These are phyloP conservation scores for Malurus cyaneus DNA, from an alignment of 2,113 vertebrate genomes.

Conservation along the genomic window DNA sequence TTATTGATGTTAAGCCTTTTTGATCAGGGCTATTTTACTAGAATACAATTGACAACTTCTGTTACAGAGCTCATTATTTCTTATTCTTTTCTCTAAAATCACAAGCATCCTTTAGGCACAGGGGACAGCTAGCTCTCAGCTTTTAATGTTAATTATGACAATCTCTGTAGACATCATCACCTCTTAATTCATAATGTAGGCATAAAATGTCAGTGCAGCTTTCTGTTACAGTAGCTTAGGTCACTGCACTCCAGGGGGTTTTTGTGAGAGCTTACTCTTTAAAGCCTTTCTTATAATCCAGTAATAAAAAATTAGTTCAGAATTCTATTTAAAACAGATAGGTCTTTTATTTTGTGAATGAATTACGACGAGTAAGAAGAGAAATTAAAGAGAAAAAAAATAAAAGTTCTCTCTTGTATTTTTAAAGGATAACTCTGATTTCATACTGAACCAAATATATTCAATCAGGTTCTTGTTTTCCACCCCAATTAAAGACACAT, in stretches of 20 bases:
- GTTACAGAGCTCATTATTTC: slow-evolving; percentile 47
- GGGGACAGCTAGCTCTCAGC: neutral
- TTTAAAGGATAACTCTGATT: slow-evolving; percentile 4
- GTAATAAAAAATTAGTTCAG: slow-evolving; percentile 28
- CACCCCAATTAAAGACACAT: neutral
- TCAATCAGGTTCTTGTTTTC: neutral
- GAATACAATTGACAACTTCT: slow-evolving; percentile 23
- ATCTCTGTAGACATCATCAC: neutral
- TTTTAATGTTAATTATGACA: slow-evolving; percentile 54
- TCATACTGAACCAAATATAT: neutral
- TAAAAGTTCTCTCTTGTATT: neutral
- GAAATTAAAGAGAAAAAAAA: slow-evolving; percentile 5
- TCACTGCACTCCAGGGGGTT: neutral
- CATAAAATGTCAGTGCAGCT: neutral
- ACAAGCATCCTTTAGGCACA: neutral
- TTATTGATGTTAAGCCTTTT: slow-evolving; percentile 18
- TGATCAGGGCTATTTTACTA: slow-evolving; percentile 35
- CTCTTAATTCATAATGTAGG: slow-evolving; percentile 38
- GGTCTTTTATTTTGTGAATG: neutral
- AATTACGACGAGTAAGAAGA: neutral
- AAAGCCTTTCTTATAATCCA: slow-evolving; percentile 45
- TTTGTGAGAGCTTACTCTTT: neutral
- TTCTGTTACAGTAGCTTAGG: neutral
- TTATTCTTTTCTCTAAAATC: slow-evolving; percentile 9
- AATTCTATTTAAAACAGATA: neutral